Evolutionary conservation across 2,797 vertebrate genomes (phyloP), one percentile per base, ranked within the genome.

Genomic region (Rhyacichthys aspro): DNA sequence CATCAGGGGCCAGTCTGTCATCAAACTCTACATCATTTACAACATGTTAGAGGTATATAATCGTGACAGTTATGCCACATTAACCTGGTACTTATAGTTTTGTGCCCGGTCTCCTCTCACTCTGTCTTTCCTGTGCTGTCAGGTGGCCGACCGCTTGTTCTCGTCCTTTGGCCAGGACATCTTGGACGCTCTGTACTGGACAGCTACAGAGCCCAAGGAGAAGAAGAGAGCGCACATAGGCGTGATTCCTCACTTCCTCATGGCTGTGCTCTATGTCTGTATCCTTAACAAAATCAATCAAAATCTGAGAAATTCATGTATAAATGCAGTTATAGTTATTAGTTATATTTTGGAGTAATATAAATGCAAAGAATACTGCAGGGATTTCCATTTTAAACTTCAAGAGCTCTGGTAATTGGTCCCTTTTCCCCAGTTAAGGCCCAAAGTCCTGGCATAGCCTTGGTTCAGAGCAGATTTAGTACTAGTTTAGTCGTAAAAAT

Each of bases 11-110:
- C 96, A 98, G 88, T 98, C 96, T 15, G 96, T 98, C 91, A 98
- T 98, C 92, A 98, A 98, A 75, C 95, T 98, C 62, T 98, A 98
- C 86, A 97, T 98, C 88, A 98, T 98, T 88, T 98, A 98, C 91
- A 98, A 98, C 85, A 98, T 98, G 96, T 91, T 98, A 6, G 96
- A 98, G 96, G 96, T 98, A 91, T 78, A 3, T 41, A 55, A 34
- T 11, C 12, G 3, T 1, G 17, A 7, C 9, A 28, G 4, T 28
- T 28, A 11, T 10, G 8, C 3, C 37, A 39, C 32, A 15, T 48
- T 14, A 3, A 44, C 2, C 16, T 18, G 43, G 7, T 2, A 4
- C 16, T 47, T 16, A 38, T 19, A 18, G 3, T 4, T 16, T 9
- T 10, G 14, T 28, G 23, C 12, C 48, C 8, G 0, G 28, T 59